Base-by-base conservation (phyloP, 2,888 invertebrate species). In the Patella pellucida region DNA sequence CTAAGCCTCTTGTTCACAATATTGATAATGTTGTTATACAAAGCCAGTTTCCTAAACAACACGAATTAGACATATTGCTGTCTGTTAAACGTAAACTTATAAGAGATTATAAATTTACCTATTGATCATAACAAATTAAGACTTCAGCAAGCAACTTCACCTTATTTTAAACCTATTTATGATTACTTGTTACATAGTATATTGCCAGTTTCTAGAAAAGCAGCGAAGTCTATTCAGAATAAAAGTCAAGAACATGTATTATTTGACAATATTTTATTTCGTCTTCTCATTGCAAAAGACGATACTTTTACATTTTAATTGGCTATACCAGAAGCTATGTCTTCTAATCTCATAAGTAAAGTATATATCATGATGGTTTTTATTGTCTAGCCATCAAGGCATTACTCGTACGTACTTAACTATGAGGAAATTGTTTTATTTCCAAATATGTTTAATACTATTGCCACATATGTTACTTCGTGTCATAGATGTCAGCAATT, bases 291-390 rank as follows among this genome's bases (percentile, higher is more conserved):
- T 9, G 19, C n/a, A 2, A 62, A 62, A 62, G 23, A 62, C 23
- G 23, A 62, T 62, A 23, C 5, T 14, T 19, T 62, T 7, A 62
- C 62, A 62, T 16, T 62, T 62, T n/a, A 62, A 23, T 62, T 62
- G 23, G 62, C 62, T 62, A 62, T 62, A 62, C 62, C 62, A 62
- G 62, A 62, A 23, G 23, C n/a, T 62, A 11, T 62, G 23, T 5
- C 62, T 62, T 7, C 62, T 19, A 62, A 62, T 23, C 62, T 62
- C 23, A 62, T 62, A 7, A 62, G 62, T 23, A 9, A n/a, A n/a
- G n/a, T n/a, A n/a, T 62, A n/a, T 62, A 62, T 62, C 62, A 62
- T 62, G 62, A 62, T 62, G 62, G 62, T 19, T 62, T 62, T 9
- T 27, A 27, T 27, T 27, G 27, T 3, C 27, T 2, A n/a, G n/a